These are phyloP conservation scores for Apis cerana DNA, from an alignment of 1,140 invertebrate species.

Conservation along the genomic window DNA sequence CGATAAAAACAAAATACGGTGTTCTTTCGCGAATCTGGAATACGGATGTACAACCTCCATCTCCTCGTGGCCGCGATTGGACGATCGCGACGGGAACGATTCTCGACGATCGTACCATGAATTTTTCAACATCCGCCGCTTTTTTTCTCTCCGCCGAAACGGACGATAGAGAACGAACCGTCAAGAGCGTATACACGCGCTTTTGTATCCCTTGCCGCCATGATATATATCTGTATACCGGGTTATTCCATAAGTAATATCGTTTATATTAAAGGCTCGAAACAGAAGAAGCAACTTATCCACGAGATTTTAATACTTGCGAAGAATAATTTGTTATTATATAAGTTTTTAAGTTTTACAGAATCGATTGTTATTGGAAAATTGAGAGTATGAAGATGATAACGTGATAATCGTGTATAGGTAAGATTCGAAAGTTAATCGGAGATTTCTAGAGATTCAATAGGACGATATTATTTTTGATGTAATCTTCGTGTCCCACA, in stretches of 20 bases:
- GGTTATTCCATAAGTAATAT: too few relatives aligned
- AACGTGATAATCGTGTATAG: too few relatives aligned
- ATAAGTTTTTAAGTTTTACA: too few relatives aligned
- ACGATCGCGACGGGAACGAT: constrained; percentile 1
- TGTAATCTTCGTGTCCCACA: constrained; percentile 42
- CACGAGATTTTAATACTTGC: too few relatives aligned
- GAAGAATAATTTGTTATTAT: too few relatives aligned
- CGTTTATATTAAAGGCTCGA: too few relatives aligned
- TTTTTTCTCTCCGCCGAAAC: neutral
- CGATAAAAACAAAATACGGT: neutral
- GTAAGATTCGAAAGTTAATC: too few relatives aligned
- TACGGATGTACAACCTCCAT: constrained; percentile 1
- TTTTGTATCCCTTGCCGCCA: neutral
- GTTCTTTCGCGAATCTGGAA: neutral
- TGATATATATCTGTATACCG: neutral
- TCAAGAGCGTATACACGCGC: too few relatives aligned
- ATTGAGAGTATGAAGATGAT: too few relatives aligned
- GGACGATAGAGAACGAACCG: neutral
- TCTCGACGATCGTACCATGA: constrained; percentile 9
- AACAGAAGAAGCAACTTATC: too few relatives aligned
- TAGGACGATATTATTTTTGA: too few relatives aligned
- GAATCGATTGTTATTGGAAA: too few relatives aligned
- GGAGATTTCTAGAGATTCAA: neutral
- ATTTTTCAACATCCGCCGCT: constrained; percentile 14
- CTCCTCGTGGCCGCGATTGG: neutral